Base-by-base conservation (phyloP, 2,113 vertebrate genomes). In the Dasyprocta punctata region DNA sequence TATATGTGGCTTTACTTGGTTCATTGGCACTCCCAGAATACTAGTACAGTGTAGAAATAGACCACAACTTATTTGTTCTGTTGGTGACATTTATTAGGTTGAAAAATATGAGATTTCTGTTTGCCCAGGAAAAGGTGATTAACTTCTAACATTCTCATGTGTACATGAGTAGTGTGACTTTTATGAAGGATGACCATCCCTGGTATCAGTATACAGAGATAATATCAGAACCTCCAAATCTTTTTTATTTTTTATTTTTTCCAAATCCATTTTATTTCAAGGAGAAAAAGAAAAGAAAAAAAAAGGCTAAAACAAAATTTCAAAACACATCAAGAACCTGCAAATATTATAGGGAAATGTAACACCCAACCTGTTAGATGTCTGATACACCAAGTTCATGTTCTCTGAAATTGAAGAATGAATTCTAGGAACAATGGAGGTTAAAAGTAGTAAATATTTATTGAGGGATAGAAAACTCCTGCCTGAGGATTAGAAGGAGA, bases 121-220 rank as follows among this genome's bases (percentile, higher is more conserved):
- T 81, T 97, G 90, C 78, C n/a, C n/a, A 63, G 63, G 28, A 90
- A 91, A 84, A 93, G 38, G 17, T 7, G 22, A 63, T 90, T 83
- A 73, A n/a, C 61, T 88, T 85, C 73, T 78, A 67, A 75, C 33
- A 52, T 58, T 47, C 60, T 75, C 30, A 75, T 92, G 47, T 56
- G 24, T n/a, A 13, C 9, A n/a, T 36, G 38, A 90, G 73, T 63
- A 86, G 2, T 44, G n/a, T 69, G 86, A 47, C 16, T 77, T 13
- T 77, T 24, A 28, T 78, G 86, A 92, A 90, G 82, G 17, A 49
- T 81, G 82, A 22, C 12, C 17, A 69, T 47, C 86, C 77, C 20
- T 54, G 5, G 44, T 80, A 36, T 20, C 41, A 54, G 2, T n/a
- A 69, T 69, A n/a, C 65, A 36, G 36, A 69, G 36, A 69, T 69